phyloP scores from a whole-genome alignment of 2,888 invertebrate species.

The Lissonota sp. region DNA sequence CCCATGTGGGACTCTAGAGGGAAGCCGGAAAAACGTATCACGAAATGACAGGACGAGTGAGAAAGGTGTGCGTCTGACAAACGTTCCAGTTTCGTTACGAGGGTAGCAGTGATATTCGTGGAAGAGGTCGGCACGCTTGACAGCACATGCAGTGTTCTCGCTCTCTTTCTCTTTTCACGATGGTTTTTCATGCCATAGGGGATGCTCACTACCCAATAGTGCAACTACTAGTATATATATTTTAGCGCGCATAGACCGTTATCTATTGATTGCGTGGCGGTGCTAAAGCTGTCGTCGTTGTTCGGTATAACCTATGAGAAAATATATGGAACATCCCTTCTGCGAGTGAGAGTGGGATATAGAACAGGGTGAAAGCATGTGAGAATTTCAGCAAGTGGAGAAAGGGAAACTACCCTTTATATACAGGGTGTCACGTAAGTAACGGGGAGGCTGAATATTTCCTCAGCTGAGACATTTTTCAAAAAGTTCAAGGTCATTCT shows the following conservation, averaged over 20 bases:
- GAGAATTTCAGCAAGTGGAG: slow-evolving; percentile 21
- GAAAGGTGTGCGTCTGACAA: slow-evolving; percentile 30
- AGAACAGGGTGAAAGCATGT: slow-evolving; percentile 17
- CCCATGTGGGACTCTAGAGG: slow-evolving; percentile 6
- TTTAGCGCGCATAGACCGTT: slow-evolving; percentile 34
- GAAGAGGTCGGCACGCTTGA: slow-evolving; percentile 10
- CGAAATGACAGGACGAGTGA: slow-evolving; percentile 15
- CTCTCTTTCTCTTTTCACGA: neutral
- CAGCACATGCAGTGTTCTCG: neutral
- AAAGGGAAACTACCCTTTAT: slow-evolving; percentile 18
- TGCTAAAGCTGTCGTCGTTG: slow-evolving; percentile 73
- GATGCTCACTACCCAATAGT: slow-evolving; percentile 2
- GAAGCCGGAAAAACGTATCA: neutral
- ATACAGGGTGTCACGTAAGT: too few relatives aligned
- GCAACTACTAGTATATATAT: slow-evolving; percentile 10
- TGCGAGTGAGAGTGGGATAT: slow-evolving; percentile 23
- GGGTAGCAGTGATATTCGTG: slow-evolving; percentile 23
- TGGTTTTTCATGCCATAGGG: slow-evolving; percentile 20
- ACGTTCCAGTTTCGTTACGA: slow-evolving; percentile 28
- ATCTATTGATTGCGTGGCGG: slow-evolving; percentile 73
- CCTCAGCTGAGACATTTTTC: too few relatives aligned
- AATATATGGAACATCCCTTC: slow-evolving; percentile 50
- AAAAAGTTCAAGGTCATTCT: too few relatives aligned
- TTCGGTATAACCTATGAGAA: slow-evolving; percentile 60
- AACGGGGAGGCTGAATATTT: too few relatives aligned